Base-by-base conservation (phyloP, 2,888 invertebrate species). In the Eupithecia abbreviata region DNA sequence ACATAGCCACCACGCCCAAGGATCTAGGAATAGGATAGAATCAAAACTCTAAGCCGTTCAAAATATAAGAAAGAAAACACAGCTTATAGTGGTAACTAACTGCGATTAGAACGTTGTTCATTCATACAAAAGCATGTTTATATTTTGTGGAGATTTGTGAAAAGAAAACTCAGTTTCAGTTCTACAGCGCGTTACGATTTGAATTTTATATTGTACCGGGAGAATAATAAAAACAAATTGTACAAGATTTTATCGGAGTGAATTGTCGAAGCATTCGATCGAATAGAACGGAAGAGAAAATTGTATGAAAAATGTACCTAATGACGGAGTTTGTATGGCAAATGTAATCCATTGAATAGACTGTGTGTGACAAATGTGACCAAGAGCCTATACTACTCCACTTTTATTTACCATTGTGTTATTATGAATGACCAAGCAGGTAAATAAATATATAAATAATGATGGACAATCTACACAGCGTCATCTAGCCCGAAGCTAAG, bases 181-280 rank as follows among this genome's bases (percentile, higher is more conserved):
- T 74, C 72, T 65, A 49, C 9, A 47, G 41, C 67, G 5, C 43
- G 43, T 12, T 41, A 42, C 66, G 12, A 67, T 43, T 66, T 67
- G 43, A 9, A 67, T 67, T 67, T 71, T 42, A 47, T 51, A 7
- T 58, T 68, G 47, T 51, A 42, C 30, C 58, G 72, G 4, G 70
- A 72, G 51, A 74, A 80, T 80, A 83, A 84, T 85, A 85, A 85
- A 85, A 85, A 83, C 80, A 82, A 85, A 84, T 82, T 81, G 81
- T 80, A 82, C 78, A 79, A 85, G 83, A 84, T 84, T 83, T 80
- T 83, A 84, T 82, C 82, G 80, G 69, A 72, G 72, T 72, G 79
- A 78, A 79, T 81, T 82, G 70, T 76, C 80, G 78, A 74, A 78
- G 77, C 76, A 73, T 78, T 78, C 55, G n/a, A 55, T 55, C 6